Conservation (phyloP, 2,113 vertebrate species). For the Synodontis membranacea region DNA sequence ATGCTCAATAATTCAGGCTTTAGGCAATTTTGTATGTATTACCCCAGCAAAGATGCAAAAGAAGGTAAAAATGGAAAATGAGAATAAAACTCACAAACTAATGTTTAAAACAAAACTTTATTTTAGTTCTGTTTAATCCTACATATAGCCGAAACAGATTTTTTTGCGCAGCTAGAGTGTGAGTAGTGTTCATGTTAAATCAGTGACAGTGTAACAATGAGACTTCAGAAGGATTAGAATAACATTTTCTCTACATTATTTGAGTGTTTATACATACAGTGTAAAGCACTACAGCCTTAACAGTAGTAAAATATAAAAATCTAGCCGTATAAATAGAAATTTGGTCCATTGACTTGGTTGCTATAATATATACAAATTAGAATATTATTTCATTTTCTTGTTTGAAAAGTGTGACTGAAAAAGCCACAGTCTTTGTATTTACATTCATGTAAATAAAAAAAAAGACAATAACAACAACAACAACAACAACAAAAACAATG, state of each 20-base stretch:
- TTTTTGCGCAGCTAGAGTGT: conserved; percentile 76
- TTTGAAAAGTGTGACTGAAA: conserved; percentile 67
- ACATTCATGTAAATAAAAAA: conserved; percentile 79
- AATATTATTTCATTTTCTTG: conserved; percentile 73
- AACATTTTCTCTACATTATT: conserved; percentile 78
- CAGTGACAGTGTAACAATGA: conserved; percentile 73
- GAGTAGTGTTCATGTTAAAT: conserved; percentile 81
- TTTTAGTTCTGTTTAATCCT: conserved; percentile 64
- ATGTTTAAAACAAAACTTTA: conserved; percentile 42
- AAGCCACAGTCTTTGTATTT: conserved; percentile 78
- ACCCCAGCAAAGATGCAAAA: no score
- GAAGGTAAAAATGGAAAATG: not conserved
- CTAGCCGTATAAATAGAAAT: conserved; percentile 99
- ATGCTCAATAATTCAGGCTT: not conserved
- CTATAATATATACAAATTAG: conserved; percentile 90
- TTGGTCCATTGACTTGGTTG: conserved; percentile 88
- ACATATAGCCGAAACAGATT: conserved; percentile 73
- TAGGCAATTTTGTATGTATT: not conserved
- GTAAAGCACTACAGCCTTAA: conserved; percentile 83
- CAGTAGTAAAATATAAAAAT: conserved; percentile 96
- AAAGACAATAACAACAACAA: no score
- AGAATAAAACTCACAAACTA: not conserved
- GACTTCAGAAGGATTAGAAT: conserved; percentile 72
- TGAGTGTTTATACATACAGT: conserved; percentile 80
- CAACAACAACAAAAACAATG: conserved; percentile 74